Evolutionary conservation across 1,140 invertebrate species (phyloP), one percentile per base, ranked within the genome.

Genomic region (Chionoecetes opilio): DNA sequence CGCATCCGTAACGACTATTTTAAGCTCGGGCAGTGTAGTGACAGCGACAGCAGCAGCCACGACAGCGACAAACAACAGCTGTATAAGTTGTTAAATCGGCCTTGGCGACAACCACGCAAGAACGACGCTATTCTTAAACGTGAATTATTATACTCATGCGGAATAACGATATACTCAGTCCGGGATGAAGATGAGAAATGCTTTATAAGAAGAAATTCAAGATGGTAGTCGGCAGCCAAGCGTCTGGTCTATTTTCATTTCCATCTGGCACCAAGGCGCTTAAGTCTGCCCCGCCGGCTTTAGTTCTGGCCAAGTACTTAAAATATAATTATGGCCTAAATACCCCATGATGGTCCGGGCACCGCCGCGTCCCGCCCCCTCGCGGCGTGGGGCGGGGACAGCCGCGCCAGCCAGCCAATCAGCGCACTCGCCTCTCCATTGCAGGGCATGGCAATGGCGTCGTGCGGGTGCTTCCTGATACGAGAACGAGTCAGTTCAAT

Each of bases 301-400:
- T 35, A 94, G 53, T 53, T 82, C 87, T 90, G 93, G 34, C 32
- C 41, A 94, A 94, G 53, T 94, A 94, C 93, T 94, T 94, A 94
- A 82, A 89, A 90, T 82, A 46, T 82, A 89, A 94, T 94, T 94
- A 90, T 88, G 93, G 53, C 63, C 93, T 82, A 31, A 94, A 89
- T 89, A 94, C 41, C 92, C 35, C 37, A n/a, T 38, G 63, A 31
- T 37, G 87, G n/a, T 88, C 37, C 37, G 93, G 93, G 87, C 82
- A 82, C 46, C 8, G 53, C 26, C 0, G 17, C n/a, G 53, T 53
- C 17, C 82, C 92, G 31, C 93, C 93, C 63, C 86, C n/a, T 32
- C 46, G 86, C 5, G 35, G 9, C 26, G 11, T 14, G 86, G 87
- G 93, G 86, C 14, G 86, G 93, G 63, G 53, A 26, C 34, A 38